Evolutionary conservation across 1,140 invertebrate species (phyloP).

Genomic region (Nymphalis io): DNA sequence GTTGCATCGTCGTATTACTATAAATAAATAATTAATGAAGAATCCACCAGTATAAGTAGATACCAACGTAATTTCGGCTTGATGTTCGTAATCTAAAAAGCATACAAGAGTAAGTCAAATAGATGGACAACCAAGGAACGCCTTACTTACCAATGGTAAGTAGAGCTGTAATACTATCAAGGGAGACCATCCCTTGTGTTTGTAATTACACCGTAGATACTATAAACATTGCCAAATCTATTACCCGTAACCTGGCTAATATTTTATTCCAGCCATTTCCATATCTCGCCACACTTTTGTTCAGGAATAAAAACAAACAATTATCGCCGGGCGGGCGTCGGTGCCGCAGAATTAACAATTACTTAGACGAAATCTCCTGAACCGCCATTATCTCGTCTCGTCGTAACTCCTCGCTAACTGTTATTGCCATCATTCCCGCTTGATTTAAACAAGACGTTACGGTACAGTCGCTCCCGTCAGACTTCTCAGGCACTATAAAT

Average conservation of each 20-base stretch:
- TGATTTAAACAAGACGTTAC: slow-evolving; percentile 78
- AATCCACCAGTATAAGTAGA: no score
- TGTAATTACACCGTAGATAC: no score
- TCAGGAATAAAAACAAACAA: slow-evolving; percentile 67
- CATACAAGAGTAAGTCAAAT: no score
- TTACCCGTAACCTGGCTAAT: neutral
- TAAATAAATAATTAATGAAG: no score
- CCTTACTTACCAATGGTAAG: no score
- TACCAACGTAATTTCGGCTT: no score
- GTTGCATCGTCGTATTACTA: no score
- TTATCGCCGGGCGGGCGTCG: slow-evolving; percentile 53
- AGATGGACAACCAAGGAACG: no score
- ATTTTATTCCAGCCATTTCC: slow-evolving; percentile 10
- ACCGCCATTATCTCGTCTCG: slow-evolving; percentile 65
- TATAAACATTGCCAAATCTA: no score
- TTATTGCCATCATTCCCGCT: slow-evolving; percentile 76
- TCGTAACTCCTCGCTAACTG: slow-evolving; percentile 75
- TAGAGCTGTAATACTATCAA: no score
- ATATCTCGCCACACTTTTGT: slow-evolving; percentile 8
- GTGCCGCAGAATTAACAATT: slow-evolving; percentile 72
- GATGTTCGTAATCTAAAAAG: no score
- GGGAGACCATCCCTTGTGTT: no score
- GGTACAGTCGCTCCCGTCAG: slow-evolving; percentile 51
- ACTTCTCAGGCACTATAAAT: slow-evolving; percentile 9
- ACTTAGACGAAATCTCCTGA: slow-evolving; percentile 66